phyloP scores from a whole-genome alignment of 2,113 vertebrate genomes.

The Leucosticte australis region DNA sequence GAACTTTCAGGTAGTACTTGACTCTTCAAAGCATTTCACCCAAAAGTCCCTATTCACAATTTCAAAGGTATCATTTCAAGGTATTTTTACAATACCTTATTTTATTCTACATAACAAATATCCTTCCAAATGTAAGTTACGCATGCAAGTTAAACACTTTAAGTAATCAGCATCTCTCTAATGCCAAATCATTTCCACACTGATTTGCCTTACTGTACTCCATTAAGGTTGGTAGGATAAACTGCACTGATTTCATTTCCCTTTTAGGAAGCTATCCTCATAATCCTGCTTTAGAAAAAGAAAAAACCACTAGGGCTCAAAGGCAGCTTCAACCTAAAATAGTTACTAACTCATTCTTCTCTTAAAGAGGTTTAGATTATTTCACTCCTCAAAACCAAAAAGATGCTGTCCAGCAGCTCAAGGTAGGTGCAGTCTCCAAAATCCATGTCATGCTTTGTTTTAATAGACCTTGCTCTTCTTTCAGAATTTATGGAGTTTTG shows the following conservation, averaged over 20 bases:
- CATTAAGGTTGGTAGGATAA: conserved; percentile 37
- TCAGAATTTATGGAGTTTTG: accelerated
- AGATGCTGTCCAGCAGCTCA: not conserved
- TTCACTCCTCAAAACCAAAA: not conserved
- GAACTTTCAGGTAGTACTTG: not conserved
- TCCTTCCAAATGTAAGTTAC: not conserved
- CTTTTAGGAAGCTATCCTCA: conserved; percentile 48
- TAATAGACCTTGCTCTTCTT: not conserved
- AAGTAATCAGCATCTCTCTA: not conserved
- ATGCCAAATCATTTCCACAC: not conserved
- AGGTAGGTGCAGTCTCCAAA: not conserved
- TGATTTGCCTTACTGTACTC: not conserved
- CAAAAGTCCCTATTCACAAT: not conserved
- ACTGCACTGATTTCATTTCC: conserved; percentile 41
- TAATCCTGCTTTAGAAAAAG: conserved; percentile 47
- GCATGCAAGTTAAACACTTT: not conserved
- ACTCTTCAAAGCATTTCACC: not conserved
- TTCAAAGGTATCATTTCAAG: not conserved
- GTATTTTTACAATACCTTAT: not conserved
- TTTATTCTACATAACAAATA: not conserved
- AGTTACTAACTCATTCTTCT: not conserved
- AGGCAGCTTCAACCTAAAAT: conserved; percentile 14
- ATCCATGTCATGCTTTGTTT: not conserved
- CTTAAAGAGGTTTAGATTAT: not conserved
- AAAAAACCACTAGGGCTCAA: not conserved